These are phyloP conservation scores for Menidia menidia DNA, from an alignment of 2,797 vertebrate genomes.

Conservation along the genomic window DNA sequence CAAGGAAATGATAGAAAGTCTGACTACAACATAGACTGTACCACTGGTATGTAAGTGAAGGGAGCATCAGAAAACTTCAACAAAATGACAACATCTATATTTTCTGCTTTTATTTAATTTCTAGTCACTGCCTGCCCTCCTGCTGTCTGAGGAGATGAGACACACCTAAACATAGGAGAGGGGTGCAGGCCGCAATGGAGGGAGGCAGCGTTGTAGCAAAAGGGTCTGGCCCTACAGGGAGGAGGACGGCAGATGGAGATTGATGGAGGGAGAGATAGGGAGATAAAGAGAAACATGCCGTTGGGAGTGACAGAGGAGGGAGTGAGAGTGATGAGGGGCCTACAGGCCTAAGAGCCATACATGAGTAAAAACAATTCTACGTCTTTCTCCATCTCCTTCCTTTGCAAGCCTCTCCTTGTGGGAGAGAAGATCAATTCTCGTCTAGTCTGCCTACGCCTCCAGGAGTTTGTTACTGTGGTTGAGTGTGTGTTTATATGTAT, in stretches of 20 bases:
- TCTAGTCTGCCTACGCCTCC: constrained; percentile 83
- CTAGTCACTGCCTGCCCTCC: constrained; percentile 37
- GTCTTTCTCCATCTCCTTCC: constrained; percentile 55
- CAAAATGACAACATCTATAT: background rate
- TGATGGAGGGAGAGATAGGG: constrained; percentile 69
- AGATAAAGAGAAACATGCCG: constrained; percentile 76
- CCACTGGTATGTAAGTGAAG: too few species aligned
- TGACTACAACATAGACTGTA: too few species aligned
- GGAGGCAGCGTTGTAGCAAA: constrained; percentile 56
- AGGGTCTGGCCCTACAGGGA: constrained; percentile 64
- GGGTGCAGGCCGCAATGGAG: constrained; percentile 34
- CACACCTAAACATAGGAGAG: constrained; percentile 58
- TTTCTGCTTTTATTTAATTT: constrained; percentile 48
- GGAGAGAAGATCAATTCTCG: constrained; percentile 83
- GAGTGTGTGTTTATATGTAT: constrained; percentile 58
- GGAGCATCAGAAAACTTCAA: too few species aligned
- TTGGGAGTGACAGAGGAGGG: constrained; percentile 65
- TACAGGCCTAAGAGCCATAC: constrained; percentile 74
- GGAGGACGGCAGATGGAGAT: constrained; percentile 74
- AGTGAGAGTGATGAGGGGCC: constrained; percentile 71
- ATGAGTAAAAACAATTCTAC: constrained; percentile 75
- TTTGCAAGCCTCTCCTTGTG: constrained; percentile 73
- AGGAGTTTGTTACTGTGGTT: constrained; percentile 76
- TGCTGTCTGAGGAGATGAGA: constrained; percentile 59
- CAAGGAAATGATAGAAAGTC: too few species aligned